Percentiles rank a stretch among this genome's conserved stretches.
Conservation (phyloP, 1,140 invertebrate species). For the Chionoecetes opilio region DNA sequence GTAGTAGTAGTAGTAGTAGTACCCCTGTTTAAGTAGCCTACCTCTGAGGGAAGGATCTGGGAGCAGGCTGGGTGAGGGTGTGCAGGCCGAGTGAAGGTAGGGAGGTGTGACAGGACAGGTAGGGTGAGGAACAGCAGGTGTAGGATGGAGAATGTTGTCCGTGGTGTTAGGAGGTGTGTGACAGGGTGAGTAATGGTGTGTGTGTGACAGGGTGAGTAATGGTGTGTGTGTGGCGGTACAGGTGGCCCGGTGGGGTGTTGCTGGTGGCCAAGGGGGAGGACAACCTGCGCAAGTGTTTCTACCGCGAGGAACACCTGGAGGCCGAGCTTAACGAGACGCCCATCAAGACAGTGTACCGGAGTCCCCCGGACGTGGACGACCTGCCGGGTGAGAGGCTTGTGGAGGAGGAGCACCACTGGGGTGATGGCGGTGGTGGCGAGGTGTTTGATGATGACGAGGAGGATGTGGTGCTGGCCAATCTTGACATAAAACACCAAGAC, state of each 20-base stretch:
- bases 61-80: no score
- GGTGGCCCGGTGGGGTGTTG: slow-evolving; percentile 75
- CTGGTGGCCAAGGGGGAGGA: slow-evolving; percentile 77
- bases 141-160: no score
- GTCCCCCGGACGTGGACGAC: slow-evolving; percentile 31
- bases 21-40: no score
- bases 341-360: not conserved
- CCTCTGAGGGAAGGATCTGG: no score
- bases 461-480: not conserved
- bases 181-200: not conserved
- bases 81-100: no score
- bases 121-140: no score
- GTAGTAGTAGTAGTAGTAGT: not conserved
- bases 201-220: not conserved
- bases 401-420: slow-evolving; percentile 63
- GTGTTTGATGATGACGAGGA: slow-evolving; percentile 71
- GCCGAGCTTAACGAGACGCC: slow-evolving; percentile 60
- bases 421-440: slow-evolving; percentile 62
- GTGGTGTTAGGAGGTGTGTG: not conserved
- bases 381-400: not conserved
- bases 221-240: slow-evolving; percentile 41
- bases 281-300: slow-evolving; percentile 78
- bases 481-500: not conserved
- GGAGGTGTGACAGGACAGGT: no score
- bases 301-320: slow-evolving; percentile 65